These are phyloP conservation scores for Cephus spinipes DNA, from an alignment of 2,888 invertebrate species.

Conservation along the genomic window DNA sequence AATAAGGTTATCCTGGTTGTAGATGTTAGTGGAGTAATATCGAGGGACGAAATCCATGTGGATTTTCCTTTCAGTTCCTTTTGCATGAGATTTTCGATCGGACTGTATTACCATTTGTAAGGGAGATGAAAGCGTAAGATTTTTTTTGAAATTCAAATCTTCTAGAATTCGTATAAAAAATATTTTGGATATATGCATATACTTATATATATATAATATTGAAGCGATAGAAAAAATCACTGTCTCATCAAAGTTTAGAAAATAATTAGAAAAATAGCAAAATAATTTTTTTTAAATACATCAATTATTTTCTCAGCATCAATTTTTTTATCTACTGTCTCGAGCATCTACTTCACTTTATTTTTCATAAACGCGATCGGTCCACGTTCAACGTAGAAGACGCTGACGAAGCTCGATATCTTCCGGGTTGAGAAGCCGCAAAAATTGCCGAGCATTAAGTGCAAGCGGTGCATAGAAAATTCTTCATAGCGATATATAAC, in stretches of 20 bases:
- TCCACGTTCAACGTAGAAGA: constrained; percentile 22
- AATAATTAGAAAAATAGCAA: not conserved
- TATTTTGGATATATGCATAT: too few species aligned
- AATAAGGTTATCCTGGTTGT: not conserved
- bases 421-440: constrained; percentile 25
- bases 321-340: not conserved
- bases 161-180: too few species aligned
- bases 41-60: not conserved
- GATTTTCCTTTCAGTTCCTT: not conserved
- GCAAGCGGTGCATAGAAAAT: constrained; percentile 10
- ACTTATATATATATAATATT: too few species aligned
- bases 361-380: constrained; percentile 2
- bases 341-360: not conserved
- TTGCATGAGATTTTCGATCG: not conserved
- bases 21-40: not conserved
- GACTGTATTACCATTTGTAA: not conserved
- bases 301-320: not conserved
- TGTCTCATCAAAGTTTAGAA: not conserved
- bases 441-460: constrained; percentile 37
- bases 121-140: not conserved
- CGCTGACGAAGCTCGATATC: constrained; percentile 41
- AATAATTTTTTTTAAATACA: not conserved
- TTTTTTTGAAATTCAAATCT: too few species aligned
- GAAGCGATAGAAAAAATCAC: not conserved
- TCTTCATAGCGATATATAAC: not conserved